A percentile compares a stretch with the other conserved stretches of the same genome.
Evolutionary conservation across 2,113 vertebrate species (phyloP).

Genomic region (Megaptera novaeangliae): DNA sequence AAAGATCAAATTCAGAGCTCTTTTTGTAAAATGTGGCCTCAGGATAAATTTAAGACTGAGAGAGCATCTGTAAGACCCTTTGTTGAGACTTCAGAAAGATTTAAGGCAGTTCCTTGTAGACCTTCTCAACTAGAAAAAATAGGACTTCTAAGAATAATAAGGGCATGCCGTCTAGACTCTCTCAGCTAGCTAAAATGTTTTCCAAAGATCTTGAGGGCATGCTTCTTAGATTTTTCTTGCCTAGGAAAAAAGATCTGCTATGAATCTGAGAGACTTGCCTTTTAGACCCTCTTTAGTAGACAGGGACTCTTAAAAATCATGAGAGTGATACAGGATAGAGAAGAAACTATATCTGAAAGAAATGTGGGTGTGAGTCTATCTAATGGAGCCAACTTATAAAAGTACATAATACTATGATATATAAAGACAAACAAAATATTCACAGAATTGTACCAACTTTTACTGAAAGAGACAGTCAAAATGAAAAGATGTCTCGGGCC

Average conservation of each 20-base stretch:
- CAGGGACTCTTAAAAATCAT: not conserved
- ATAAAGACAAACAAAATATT: not conserved
- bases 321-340: not conserved
- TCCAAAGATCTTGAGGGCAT: not conserved
- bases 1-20: slow-evolving; percentile 39
- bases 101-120: not conserved
- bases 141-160: slow-evolving; percentile 33
- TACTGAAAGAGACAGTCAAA: not conserved
- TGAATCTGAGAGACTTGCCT: not conserved
- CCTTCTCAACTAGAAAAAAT: not conserved
- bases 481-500: not conserved
- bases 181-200: slow-evolving; percentile 38
- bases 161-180: not conserved
- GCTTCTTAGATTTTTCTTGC: not conserved
- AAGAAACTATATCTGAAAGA: not conserved
- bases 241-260: not conserved
- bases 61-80: not conserved
- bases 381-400: not conserved
- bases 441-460: not conserved
- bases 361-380: not conserved
- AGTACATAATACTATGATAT: rapidly evolving
- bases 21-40: slow-evolving; percentile 13
- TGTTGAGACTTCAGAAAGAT: slow-evolving; percentile 37
- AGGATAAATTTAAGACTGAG: slow-evolving; percentile 20
- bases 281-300: not conserved